Evolutionary conservation across 2,888 invertebrate genomes (phyloP).

Genomic region (Pammene aurita): DNA sequence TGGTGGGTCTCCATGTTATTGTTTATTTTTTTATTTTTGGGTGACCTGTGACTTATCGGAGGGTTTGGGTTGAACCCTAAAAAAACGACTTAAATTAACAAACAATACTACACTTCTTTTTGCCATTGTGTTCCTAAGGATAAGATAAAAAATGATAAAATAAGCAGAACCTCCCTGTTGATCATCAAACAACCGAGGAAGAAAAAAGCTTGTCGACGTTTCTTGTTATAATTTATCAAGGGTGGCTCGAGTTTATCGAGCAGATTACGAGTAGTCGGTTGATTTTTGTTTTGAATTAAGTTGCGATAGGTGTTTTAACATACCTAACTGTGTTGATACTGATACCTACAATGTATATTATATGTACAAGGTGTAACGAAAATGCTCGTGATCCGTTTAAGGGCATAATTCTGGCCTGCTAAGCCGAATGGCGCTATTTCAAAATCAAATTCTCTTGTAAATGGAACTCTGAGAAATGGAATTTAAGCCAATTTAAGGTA

Average conservation of each 20-base stretch:
- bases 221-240: slow-evolving; percentile 18
- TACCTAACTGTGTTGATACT: background rate
- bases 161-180: slow-evolving; percentile 11
- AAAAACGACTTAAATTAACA: slow-evolving; percentile 31
- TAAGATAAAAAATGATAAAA: slow-evolving; percentile 17
- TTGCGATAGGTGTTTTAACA: background rate
- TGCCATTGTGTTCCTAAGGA: slow-evolving; percentile 15
- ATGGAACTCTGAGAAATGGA: no score
- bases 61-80: slow-evolving; percentile 30
- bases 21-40: slow-evolving; percentile 14
- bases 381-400: no score
- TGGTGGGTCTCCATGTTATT: slow-evolving; percentile 37
- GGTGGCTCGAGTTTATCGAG: background rate
- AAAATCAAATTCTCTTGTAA: no score
- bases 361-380: no score
- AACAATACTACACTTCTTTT: slow-evolving; percentile 32
- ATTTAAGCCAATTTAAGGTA: no score
- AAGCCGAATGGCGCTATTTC: no score
- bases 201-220: slow-evolving; percentile 20
- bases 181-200: slow-evolving; percentile 18
- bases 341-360: no score
- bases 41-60: slow-evolving; percentile 34
- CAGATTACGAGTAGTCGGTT: background rate
- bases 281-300: background rate
- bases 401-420: no score